phyloP scores from a whole-genome alignment of 2,797 vertebrate species.

The Acanthiza pusilla region DNA sequence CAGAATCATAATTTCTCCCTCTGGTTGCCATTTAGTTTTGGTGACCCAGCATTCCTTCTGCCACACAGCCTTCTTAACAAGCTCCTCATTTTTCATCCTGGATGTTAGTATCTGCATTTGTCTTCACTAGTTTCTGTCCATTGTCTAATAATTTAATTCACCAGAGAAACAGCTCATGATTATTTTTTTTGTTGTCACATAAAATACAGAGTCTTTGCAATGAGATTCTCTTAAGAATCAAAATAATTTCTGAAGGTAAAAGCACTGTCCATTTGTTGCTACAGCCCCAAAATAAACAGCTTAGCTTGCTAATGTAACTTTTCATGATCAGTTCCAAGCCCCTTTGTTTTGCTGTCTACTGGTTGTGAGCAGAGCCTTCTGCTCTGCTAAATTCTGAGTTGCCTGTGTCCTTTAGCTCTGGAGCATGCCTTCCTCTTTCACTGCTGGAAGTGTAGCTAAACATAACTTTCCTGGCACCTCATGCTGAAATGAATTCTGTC shows the following conservation, averaged over 20 bases:
- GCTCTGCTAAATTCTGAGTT: slow-evolving; percentile 2
- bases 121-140: not conserved
- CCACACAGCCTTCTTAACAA: not conserved
- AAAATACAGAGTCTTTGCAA: not conserved
- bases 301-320: not conserved
- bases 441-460: not conserved
- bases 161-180: not conserved
- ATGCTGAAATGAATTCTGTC: not conserved
- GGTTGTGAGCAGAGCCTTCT: not conserved
- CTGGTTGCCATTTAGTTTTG: not conserved
- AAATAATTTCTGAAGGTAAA: not conserved
- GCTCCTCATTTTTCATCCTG: not conserved
- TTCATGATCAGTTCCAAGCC: not conserved
- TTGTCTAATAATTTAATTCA: not conserved
- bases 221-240: not conserved
- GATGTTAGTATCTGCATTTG: not conserved
- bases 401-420: not conserved
- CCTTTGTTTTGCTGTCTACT: not conserved
- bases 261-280: not conserved
- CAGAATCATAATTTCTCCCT: not conserved
- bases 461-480: not conserved
- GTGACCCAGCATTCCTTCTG: not conserved
- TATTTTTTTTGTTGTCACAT: not conserved
- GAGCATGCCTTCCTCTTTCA: not conserved
- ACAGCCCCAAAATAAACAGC: not conserved